phyloP scores from a whole-genome alignment of 2,888 invertebrate species.

The Abscondita cerata region DNA sequence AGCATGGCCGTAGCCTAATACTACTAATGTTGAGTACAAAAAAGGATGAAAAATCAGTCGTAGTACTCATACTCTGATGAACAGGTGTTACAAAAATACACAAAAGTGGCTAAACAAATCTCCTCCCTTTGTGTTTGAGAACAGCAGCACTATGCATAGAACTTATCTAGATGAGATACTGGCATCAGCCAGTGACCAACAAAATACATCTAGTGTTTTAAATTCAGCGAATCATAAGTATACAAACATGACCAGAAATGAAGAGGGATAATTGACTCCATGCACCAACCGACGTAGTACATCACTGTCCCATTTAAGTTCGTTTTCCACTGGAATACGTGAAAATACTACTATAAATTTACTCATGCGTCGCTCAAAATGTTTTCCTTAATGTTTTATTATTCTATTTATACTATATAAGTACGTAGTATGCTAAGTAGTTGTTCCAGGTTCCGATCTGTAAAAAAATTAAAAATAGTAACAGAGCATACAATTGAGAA shows the following conservation, averaged over 20 bases:
- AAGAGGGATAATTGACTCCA: neutral
- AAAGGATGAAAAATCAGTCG: neutral
- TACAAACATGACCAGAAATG: neutral
- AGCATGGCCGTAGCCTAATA: no score
- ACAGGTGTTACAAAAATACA: neutral
- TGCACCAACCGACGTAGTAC: neutral
- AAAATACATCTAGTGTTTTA: neutral
- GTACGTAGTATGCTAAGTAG: neutral
- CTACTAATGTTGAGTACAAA: neutral
- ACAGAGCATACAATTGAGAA: neutral
- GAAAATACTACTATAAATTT: neutral
- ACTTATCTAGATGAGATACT: neutral
- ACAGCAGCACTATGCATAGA: neutral
- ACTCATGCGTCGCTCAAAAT: no score
- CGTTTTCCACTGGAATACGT: neutral
- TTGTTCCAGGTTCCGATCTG: neutral
- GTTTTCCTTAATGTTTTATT: no score
- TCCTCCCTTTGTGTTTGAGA: neutral
- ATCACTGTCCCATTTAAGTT: neutral
- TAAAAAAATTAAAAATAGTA: neutral
- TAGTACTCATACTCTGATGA: neutral
- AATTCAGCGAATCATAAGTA: neutral
- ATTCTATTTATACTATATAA: no score
- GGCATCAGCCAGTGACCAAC: neutral
- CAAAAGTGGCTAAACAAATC: neutral